Percentiles rank a stretch among this genome's conserved stretches.
phyloP scores from a whole-genome alignment of 2,888 invertebrate species.

The Periphyllus acericola region DNA sequence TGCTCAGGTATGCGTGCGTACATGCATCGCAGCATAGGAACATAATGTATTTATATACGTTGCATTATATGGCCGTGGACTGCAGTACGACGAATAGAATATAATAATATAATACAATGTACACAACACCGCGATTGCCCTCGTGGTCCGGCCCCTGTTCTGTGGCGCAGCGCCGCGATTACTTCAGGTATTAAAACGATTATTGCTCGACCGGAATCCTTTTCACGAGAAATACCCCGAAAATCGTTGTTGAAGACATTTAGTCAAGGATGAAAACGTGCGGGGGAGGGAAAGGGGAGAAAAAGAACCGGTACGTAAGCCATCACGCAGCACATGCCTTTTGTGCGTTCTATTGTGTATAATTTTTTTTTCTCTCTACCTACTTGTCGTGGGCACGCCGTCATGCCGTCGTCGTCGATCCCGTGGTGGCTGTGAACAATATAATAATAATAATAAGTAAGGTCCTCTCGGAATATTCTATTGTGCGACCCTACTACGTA shows the following conservation, averaged over 20 bases:
- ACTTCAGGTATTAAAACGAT: slow-evolving; percentile 30
- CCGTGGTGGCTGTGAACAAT: slow-evolving; percentile 36
- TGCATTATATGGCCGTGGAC: too few relatives aligned
- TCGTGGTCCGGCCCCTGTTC: background rate
- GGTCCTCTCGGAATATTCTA: slow-evolving; percentile 6
- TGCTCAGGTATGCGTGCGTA: background rate
- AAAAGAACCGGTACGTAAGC: slow-evolving; percentile 30
- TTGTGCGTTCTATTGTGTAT: slow-evolving; percentile 49
- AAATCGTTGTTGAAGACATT: slow-evolving; percentile 29
- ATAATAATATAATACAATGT: too few relatives aligned
- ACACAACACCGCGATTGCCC: background rate
- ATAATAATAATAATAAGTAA: background rate
- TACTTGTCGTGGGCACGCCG: slow-evolving; percentile 14
- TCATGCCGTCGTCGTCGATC: background rate
- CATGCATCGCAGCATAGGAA: background rate
- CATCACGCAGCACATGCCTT: slow-evolving; percentile 1
- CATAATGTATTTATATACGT: too few relatives aligned
- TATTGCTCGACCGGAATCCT: slow-evolving; percentile 50
- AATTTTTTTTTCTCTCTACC: slow-evolving; percentile 35
- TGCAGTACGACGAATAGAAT: too few relatives aligned
- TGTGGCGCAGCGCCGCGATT: background rate
- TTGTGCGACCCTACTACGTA: slow-evolving; percentile 23
- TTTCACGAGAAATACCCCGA: slow-evolving; percentile 19
- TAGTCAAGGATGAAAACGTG: slow-evolving; percentile 49
- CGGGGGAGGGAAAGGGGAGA: background rate